Evolutionary conservation across 1,140 invertebrate species (phyloP), one percentile per base, ranked within the genome.

Genomic region (Pissodes strobi): DNA sequence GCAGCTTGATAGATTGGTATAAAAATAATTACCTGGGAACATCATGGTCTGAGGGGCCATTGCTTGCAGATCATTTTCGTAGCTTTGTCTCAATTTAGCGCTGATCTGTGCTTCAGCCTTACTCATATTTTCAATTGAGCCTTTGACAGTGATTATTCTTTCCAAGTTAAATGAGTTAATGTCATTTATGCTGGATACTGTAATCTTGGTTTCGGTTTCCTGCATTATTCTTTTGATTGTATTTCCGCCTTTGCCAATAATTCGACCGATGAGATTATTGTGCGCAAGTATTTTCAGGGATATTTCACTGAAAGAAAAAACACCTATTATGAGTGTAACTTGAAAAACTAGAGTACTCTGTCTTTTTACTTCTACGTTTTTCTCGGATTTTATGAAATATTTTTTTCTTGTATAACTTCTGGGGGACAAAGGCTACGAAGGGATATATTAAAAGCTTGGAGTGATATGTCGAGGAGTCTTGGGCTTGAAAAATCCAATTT

Each of bases 171-270:
- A 95, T 75, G 91, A 94, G 76, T 90, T 94, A 51, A 96, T 93
- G 74, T 96, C 94, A 70, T 95, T 94, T 63, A 95, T 94, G 69
- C 92, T 94, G 39, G 94, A 97, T 10, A 98, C 94, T 19, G 94
- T 97, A 53, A 98, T 97, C 80, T 96, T 97, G 0, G 96, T 97
- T 63, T 97, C 92, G 1, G 96, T 98, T 69, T 98, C 93, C 77
- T 98, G 93, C 95, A 98, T 98, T 71, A 99, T 98, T 74, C 92
- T 87, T 79, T 98, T 98, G 66, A 99, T 98, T 1, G 95, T 97
- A 73, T 93, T 93, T 23, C 96, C 95, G 56, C 89, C 92, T 80
- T 98, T 98, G 39, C 97, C 96, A 78, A 99, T 99, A 67, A 99
- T 96, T 53, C 96, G 87, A 18, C 97, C 97, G 76, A 98, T 97